Evolutionary conservation across 1,140 invertebrate species (phyloP).

Genomic region (Macrobrachium nipponense): DNA sequence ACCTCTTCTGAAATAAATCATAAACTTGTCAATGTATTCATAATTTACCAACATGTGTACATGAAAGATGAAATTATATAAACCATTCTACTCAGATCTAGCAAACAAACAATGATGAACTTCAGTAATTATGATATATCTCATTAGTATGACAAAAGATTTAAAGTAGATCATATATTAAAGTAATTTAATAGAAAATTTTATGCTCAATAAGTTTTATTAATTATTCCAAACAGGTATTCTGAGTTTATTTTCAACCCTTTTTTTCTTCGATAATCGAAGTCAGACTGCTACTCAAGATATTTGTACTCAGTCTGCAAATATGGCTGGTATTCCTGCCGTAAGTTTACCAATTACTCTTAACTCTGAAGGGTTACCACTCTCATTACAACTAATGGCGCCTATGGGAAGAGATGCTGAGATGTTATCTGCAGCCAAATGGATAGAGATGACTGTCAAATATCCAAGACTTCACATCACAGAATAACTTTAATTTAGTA

Average conservation of each 20-base stretch:
- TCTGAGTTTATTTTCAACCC: conserved; percentile 82
- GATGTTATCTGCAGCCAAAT: conserved; percentile 84
- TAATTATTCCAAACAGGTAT: conserved; percentile 73
- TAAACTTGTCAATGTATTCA: too few relatives aligned
- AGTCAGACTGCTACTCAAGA: conserved; percentile 91
- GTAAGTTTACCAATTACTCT: conserved; percentile 86
- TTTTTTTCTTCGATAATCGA: conserved; percentile 86
- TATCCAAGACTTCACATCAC: conserved; percentile 70
- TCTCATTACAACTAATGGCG: conserved; percentile 94
- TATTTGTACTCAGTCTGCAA: conserved; percentile 94
- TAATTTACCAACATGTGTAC: too few relatives aligned
- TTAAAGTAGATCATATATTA: too few relatives aligned
- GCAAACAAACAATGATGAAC: too few relatives aligned
- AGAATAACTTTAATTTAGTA: neutral
- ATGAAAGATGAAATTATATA: too few relatives aligned
- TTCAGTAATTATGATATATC: too few relatives aligned
- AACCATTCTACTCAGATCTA: too few relatives aligned
- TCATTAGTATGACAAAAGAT: too few relatives aligned
- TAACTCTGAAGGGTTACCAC: conserved; percentile 82
- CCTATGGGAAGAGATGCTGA: conserved; percentile 69
- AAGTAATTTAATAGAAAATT: too few relatives aligned
- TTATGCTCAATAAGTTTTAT: too few relatives aligned
- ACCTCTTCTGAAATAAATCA: too few relatives aligned
- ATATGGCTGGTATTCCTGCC: conserved; percentile 93
- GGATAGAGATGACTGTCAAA: conserved; percentile 81